Evolutionary conservation across 2,797 vertebrate species (phyloP).

Genomic region (Rhinogobio ventralis): DNA sequence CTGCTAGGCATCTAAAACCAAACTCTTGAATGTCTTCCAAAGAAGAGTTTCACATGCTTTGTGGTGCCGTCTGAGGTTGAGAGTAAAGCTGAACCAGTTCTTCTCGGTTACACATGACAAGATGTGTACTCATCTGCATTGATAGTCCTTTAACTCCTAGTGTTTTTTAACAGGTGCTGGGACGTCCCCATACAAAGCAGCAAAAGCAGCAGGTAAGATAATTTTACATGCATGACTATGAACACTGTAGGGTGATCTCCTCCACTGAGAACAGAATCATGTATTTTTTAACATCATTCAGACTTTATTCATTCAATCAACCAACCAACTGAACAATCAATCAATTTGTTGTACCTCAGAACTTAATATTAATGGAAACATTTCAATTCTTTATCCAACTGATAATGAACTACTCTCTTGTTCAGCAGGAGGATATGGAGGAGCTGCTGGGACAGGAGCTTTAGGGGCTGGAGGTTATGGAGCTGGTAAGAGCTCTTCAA

Average conservation of each 20-base stretch:
- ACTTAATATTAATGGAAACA: neutral
- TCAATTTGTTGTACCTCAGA: neutral
- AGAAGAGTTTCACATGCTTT: neutral
- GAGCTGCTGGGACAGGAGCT: slow-evolving; percentile 48
- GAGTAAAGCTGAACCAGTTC: neutral
- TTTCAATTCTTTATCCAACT: neutral
- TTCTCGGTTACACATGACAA: neutral
- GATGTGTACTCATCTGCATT: neutral
- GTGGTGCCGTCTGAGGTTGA: neutral
- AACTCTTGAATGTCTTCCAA: slow-evolving; percentile 5
- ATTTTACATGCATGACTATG: neutral
- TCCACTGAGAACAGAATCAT: neutral
- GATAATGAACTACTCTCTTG: neutral
- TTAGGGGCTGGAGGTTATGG: slow-evolving; percentile 70
- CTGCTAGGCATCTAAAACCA: neutral
- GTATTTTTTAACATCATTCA: neutral
- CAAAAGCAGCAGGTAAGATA: slow-evolving; percentile 78
- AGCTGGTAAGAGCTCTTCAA: slow-evolving; percentile 67
- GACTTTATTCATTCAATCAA: neutral
- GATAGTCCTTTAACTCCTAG: neutral
- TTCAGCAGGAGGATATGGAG: slow-evolving; percentile 45
- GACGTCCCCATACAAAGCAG: slow-evolving; percentile 77
- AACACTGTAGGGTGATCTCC: neutral
- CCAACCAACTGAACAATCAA: neutral
- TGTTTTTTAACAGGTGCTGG: slow-evolving; percentile 73